Evolutionary conservation across 2,113 vertebrate species (phyloP).

Genomic region (Melanotaenia duboulayi): DNA sequence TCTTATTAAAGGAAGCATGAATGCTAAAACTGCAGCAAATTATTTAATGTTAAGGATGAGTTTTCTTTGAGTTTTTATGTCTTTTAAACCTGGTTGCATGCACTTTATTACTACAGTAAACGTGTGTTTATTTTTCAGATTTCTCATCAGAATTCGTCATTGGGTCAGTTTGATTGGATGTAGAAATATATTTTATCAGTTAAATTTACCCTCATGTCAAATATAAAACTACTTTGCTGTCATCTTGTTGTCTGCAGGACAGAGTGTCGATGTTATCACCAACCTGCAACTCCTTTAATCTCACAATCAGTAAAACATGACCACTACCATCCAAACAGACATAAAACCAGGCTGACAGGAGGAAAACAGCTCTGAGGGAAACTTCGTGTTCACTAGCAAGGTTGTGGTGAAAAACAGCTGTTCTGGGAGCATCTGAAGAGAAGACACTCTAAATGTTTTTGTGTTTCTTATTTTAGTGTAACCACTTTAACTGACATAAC

Average conservation of each 20-base stretch:
- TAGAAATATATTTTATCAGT: slow-evolving; percentile 14
- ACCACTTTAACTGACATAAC: background rate
- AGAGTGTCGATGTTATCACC: slow-evolving; percentile 37
- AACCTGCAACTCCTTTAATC: slow-evolving; percentile 50
- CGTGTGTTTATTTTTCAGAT: too few relatives aligned
- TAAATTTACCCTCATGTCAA: slow-evolving; percentile 10
- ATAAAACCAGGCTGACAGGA: slow-evolving; percentile 55
- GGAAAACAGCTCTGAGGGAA: slow-evolving; percentile 52
- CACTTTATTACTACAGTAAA: too few relatives aligned
- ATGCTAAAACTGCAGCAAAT: too few relatives aligned
- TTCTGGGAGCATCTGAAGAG: slow-evolving; percentile 15
- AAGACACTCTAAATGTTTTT: slow-evolving; percentile 11
- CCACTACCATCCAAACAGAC: slow-evolving; percentile 30
- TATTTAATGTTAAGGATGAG: too few relatives aligned
- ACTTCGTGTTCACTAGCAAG: slow-evolving; percentile 37
- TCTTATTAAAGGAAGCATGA: slow-evolving; percentile 2
- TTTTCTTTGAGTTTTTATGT: too few relatives aligned
- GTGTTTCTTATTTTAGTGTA: background rate
- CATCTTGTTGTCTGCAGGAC: slow-evolving; percentile 30
- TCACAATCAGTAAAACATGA: slow-evolving; percentile 65
- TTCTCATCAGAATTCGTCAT: background rate
- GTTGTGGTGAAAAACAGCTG: slow-evolving; percentile 1
- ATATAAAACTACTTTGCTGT: slow-evolving; percentile 11
- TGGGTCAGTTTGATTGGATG: background rate
- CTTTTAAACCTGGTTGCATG: too few relatives aligned